Evolutionary conservation across 2,113 vertebrate genomes (phyloP).

Genomic region (Xenotilapia flavipinnis): DNA sequence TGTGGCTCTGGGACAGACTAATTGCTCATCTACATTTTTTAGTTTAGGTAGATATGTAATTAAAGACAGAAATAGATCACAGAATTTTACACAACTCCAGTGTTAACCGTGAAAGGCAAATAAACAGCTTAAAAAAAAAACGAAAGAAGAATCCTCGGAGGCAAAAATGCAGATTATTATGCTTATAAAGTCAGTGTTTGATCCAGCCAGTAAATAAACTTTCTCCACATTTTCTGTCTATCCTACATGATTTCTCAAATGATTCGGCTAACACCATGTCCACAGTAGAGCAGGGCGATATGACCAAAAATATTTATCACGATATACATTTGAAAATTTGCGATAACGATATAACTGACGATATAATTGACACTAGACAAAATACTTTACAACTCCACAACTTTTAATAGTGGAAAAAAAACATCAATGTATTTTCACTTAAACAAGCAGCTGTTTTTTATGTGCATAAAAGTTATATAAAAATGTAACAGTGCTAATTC

Average conservation of each 20-base stretch:
- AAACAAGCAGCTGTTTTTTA: no score
- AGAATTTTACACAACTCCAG: background rate
- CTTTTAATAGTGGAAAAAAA: no score
- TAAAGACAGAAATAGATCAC: slow-evolving; percentile 21
- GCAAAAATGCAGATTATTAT: background rate
- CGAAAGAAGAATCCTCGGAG: background rate
- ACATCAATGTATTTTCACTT: no score
- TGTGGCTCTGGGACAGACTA: slow-evolving; percentile 1
- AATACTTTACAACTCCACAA: no score
- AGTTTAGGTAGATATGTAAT: slow-evolving; percentile 21
- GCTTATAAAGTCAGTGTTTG: background rate
- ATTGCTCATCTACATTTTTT: slow-evolving; percentile 28
- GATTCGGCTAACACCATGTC: background rate
- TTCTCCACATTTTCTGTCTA: background rate
- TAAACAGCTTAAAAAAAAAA: background rate
- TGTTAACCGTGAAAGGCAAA: background rate
- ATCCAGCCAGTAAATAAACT: background rate
- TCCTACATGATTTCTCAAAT: background rate
- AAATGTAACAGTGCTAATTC: no score
- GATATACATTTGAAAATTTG: no score
- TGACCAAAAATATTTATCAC: no score
- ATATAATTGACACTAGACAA: no score
- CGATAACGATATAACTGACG: no score
- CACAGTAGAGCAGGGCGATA: no score
- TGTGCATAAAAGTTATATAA: no score